Conservation (phyloP, 2,797 vertebrate genomes). For the Borostomias antarcticus region DNA sequence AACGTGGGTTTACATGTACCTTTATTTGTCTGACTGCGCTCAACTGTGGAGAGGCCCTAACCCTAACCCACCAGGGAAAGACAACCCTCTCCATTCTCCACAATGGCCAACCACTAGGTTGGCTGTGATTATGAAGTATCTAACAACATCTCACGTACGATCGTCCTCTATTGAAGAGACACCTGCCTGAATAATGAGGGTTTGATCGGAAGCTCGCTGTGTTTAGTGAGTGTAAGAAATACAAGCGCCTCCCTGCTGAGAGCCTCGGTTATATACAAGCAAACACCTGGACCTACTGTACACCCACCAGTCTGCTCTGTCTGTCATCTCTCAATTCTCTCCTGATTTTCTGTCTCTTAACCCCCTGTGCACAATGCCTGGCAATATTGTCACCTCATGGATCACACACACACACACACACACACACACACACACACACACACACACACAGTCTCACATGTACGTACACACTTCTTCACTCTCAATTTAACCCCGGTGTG, state of each 20-base stretch:
- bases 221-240: constrained; percentile 64
- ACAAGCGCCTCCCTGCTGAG: constrained; percentile 52
- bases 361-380: no score
- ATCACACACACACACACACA: no score
- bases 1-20: constrained; percentile 55
- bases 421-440: constrained; percentile 31
- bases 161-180: constrained; percentile 58
- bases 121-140: not conserved
- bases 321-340: no score
- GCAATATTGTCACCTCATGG: no score
- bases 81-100: not conserved
- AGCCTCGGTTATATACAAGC: constrained; percentile 25
- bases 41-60: constrained; percentile 34
- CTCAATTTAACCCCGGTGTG: constrained; percentile 97
- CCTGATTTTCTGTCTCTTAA: not conserved
- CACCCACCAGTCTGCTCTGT: no score
- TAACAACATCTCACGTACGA: constrained; percentile 44
- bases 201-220: constrained; percentile 58
- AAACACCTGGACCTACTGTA: constrained; percentile 58
- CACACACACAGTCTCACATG: no score
- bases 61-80: constrained; percentile 44
- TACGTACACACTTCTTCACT: constrained; percentile 87
- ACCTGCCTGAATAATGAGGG: constrained; percentile 56
- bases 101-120: not conserved
- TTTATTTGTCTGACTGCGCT: constrained; percentile 35